A percentile compares a stretch with the other conserved stretches of the same genome.
Conservation (phyloP, 2,888 invertebrate species). For the Aspidapion aeneum region DNA sequence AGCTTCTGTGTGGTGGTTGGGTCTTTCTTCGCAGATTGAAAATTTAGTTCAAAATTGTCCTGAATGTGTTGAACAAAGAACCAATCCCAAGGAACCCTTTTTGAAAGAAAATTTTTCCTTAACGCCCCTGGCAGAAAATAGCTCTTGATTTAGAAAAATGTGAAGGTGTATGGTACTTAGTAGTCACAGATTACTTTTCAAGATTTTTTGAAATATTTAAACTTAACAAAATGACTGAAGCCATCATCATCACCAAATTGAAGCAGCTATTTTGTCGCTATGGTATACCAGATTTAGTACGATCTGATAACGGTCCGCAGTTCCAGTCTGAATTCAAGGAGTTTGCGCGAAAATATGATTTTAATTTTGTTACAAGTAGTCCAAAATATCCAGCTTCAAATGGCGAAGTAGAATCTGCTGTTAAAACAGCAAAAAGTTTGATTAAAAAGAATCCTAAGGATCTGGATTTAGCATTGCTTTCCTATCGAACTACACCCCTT, state of each 20-base stretch:
- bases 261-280: conserved; percentile 28
- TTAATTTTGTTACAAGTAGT: neutral
- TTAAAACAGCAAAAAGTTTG: conserved; percentile 2
- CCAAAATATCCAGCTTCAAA: neutral
- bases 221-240: conserved; percentile 15
- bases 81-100: conserved; percentile 22
- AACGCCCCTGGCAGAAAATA: conserved; percentile 25
- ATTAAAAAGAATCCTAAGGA: conserved; percentile 1
- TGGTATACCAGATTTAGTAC: conserved; percentile 29
- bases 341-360: conserved; percentile 12
- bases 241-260: conserved; percentile 21
- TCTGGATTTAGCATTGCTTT: neutral
- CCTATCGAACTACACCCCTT: neutral
- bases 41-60: conserved; percentile 25
- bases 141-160: conserved; percentile 19
- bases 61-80: conserved; percentile 20
- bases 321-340: conserved; percentile 25
- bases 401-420: neutral
- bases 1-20: conserved; percentile 24
- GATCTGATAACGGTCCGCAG: conserved; percentile 31
- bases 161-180: conserved; percentile 10
- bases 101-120: conserved; percentile 20
- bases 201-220: conserved; percentile 24
- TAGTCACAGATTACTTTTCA: conserved; percentile 26
- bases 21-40: conserved; percentile 25